Evolutionary conservation across 2,888 invertebrate genomes (phyloP).

Genomic region (Eupsilia transversa): DNA sequence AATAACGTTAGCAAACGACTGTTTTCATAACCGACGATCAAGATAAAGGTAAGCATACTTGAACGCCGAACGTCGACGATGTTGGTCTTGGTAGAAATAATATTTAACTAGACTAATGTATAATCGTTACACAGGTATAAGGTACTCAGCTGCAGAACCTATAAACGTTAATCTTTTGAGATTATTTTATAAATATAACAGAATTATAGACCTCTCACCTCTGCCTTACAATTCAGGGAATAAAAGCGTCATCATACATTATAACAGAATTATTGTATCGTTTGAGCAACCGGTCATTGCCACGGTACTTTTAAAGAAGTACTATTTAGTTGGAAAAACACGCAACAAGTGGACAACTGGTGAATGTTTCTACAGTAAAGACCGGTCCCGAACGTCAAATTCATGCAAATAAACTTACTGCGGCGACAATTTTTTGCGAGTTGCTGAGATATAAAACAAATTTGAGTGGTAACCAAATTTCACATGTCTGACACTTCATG

Average conservation of each 20-base stretch:
- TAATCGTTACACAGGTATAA: not conserved
- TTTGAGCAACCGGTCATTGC: not conserved
- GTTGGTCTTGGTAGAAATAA: not conserved
- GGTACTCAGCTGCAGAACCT: not conserved
- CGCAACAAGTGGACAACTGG: not conserved
- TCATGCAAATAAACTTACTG: not conserved
- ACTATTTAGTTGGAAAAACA: not conserved
- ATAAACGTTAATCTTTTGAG: not conserved
- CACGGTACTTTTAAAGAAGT: too few relatives aligned
- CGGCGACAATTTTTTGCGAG: too few relatives aligned
- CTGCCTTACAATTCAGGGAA: too few relatives aligned
- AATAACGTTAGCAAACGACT: not conserved
- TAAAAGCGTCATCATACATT: too few relatives aligned
- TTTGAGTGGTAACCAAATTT: not conserved
- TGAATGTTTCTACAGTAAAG: too few relatives aligned
- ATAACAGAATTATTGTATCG: not conserved
- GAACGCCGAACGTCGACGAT: not conserved
- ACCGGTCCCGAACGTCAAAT: too few relatives aligned
- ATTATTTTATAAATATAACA: not conserved
- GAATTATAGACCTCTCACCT: too few relatives aligned
- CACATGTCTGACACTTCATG: not conserved
- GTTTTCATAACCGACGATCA: not conserved
- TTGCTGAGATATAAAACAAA: not conserved
- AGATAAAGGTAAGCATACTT: not conserved
- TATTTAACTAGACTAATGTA: slow-evolving; percentile 3